phyloP scores from a whole-genome alignment of 2,888 invertebrate genomes.

The Melangyna quadrimaculata region DNA sequence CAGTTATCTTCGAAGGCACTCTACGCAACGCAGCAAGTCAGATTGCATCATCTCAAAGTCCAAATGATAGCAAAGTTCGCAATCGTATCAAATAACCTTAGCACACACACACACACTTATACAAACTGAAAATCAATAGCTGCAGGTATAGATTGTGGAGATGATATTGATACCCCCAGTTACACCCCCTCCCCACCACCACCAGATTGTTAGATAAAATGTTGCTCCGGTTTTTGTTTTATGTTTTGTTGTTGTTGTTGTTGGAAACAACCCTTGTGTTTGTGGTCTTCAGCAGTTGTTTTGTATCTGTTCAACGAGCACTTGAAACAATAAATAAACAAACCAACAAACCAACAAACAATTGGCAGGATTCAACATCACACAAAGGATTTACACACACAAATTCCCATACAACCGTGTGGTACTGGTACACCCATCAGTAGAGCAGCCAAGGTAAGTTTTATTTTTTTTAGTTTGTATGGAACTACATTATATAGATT shows the following conservation, averaged over 20 bases:
- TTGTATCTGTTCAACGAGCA: slow-evolving; percentile 69
- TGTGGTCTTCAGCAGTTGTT: slow-evolving; percentile 49
- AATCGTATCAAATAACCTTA: slow-evolving; percentile 16
- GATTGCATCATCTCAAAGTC: background rate
- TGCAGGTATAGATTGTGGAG: slow-evolving; percentile 41
- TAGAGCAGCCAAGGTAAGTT: slow-evolving; percentile 22
- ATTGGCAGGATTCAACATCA: slow-evolving; percentile 58
- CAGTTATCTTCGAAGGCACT: background rate
- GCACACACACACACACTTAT: slow-evolving; percentile 9
- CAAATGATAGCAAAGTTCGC: slow-evolving; percentile 6
- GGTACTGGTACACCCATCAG: background rate
- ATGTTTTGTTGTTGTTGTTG: slow-evolving; percentile 12
- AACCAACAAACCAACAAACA: slow-evolving; percentile 65
- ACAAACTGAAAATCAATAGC: slow-evolving; percentile 68
- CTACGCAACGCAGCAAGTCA: background rate
- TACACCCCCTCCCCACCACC: background rate
- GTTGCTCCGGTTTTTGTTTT: slow-evolving; percentile 47
- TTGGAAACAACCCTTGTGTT: background rate
- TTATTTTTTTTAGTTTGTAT: slow-evolving; percentile 39
- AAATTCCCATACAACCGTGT: background rate
- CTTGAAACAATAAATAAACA: slow-evolving; percentile 70
- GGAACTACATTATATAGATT: background rate
- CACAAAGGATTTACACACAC: slow-evolving; percentile 12
- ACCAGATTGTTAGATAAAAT: slow-evolving; percentile 49
- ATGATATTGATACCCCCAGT: slow-evolving; percentile 20